Evolutionary conservation across 2,888 invertebrate genomes (phyloP).

Genomic region (Leucophenga montana): DNA sequence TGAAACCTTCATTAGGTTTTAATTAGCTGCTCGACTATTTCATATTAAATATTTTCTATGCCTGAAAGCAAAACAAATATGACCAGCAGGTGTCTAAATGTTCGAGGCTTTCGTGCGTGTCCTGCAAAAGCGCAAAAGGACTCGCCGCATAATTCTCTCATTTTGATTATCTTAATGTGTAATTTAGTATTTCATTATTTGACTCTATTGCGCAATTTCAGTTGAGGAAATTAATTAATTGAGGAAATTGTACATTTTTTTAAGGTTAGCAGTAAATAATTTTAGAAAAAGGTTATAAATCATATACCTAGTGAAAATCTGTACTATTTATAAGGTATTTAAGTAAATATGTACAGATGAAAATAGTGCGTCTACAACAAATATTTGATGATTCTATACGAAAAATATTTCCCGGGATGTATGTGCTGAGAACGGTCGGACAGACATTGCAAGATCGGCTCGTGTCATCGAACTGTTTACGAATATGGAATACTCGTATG

Average conservation of each 20-base stretch:
- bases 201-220: conserved; percentile 44
- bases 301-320: too few species aligned
- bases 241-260: conserved; percentile 17
- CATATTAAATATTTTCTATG: conserved; percentile 28
- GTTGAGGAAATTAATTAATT: conserved; percentile 22
- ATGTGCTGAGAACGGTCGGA: too few species aligned
- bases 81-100: conserved; percentile 10
- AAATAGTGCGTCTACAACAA: too few species aligned
- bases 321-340: too few species aligned
- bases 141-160: conserved; percentile 59
- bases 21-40: conserved; percentile 60
- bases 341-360: too few species aligned
- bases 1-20: conserved; percentile 59
- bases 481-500: too few species aligned
- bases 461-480: too few species aligned
- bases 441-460: too few species aligned
- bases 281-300: too few species aligned
- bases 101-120: conserved; percentile 6
- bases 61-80: conserved; percentile 7
- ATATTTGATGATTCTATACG: too few species aligned
- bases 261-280: too few species aligned
- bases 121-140: conserved; percentile 36
- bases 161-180: conserved; percentile 61
- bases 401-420: too few species aligned
- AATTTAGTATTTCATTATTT: conserved; percentile 64